These are phyloP conservation scores for Drosophila cardini DNA, from an alignment of 1,140 invertebrate species.

Conservation along the genomic window DNA sequence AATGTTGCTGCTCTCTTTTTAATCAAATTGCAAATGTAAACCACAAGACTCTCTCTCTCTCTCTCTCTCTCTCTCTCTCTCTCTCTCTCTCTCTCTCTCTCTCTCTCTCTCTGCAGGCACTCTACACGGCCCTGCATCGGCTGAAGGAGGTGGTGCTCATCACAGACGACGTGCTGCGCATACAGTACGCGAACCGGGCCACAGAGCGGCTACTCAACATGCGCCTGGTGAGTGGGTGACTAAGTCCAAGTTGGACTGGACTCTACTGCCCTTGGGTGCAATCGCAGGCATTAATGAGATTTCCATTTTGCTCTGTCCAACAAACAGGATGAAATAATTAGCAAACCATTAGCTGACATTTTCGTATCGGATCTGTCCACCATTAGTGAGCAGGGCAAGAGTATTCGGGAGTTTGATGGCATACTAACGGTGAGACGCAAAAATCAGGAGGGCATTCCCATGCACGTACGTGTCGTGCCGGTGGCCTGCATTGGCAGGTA, in stretches of 20 bases:
- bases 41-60: slow-evolving; percentile 44
- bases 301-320: slow-evolving; percentile 72
- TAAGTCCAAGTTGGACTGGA: neutral
- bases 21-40: slow-evolving; percentile 60
- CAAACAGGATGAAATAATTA: slow-evolving; percentile 90
- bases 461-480: slow-evolving; percentile 90
- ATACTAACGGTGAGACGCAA: slow-evolving; percentile 92
- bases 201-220: slow-evolving; percentile 83
- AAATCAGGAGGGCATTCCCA: slow-evolving; percentile 91
- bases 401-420: slow-evolving; percentile 94
- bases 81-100: neutral
- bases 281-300: slow-evolving; percentile 63
- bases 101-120: slow-evolving; percentile 86
- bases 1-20: slow-evolving; percentile 84
- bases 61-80: neutral
- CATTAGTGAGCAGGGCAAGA: slow-evolving; percentile 87
- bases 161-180: slow-evolving; percentile 92
- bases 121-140: slow-evolving; percentile 93
- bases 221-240: slow-evolving; percentile 75
- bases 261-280: slow-evolving; percentile 9
- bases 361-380: slow-evolving; percentile 86
- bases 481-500: slow-evolving; percentile 88
- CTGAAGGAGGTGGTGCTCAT: slow-evolving; percentile 94
- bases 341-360: slow-evolving; percentile 88
- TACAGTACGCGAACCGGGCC: slow-evolving; percentile 87